Evolutionary conservation across 2,888 invertebrate genomes (phyloP).

Genomic region (Neria commutata): DNA sequence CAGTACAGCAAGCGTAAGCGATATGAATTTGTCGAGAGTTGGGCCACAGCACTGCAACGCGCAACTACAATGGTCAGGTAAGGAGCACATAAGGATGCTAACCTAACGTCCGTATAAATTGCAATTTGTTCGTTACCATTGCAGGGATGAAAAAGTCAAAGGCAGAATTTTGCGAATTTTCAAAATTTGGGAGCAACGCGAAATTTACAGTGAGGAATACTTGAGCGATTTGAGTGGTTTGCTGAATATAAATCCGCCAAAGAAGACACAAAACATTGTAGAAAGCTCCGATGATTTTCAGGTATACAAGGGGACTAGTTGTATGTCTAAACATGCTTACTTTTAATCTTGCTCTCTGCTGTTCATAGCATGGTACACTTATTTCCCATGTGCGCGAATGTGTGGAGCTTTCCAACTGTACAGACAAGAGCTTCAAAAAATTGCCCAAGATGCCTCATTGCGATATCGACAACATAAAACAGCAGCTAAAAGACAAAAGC

Average conservation of each 20-base stretch:
- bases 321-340: neutral
- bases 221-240: conserved; percentile 84
- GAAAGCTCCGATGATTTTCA: conserved; percentile 56
- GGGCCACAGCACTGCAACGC: conserved; percentile 90
- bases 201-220: conserved; percentile 88
- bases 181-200: conserved; percentile 94
- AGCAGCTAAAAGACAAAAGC: conserved; percentile 84
- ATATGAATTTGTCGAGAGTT: conserved; percentile 88
- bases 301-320: conserved; percentile 24
- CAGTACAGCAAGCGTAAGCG: conserved; percentile 94
- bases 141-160: conserved; percentile 87
- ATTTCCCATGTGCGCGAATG: conserved; percentile 79
- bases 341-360: neutral
- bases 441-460: conserved; percentile 65
- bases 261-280: conserved; percentile 46
- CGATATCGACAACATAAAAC: conserved; percentile 78
- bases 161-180: conserved; percentile 87
- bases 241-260: conserved; percentile 76
- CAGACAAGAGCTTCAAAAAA: conserved; percentile 70
- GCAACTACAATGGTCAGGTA: conserved; percentile 88
- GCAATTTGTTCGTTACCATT: conserved; percentile 32
- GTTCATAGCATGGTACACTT: conserved; percentile 69
- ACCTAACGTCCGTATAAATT: neutral
- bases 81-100: conserved; percentile 26
- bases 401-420: conserved; percentile 74